Evolutionary conservation across 2,113 vertebrate genomes (phyloP).

Genomic region (Raja brachyura): DNA sequence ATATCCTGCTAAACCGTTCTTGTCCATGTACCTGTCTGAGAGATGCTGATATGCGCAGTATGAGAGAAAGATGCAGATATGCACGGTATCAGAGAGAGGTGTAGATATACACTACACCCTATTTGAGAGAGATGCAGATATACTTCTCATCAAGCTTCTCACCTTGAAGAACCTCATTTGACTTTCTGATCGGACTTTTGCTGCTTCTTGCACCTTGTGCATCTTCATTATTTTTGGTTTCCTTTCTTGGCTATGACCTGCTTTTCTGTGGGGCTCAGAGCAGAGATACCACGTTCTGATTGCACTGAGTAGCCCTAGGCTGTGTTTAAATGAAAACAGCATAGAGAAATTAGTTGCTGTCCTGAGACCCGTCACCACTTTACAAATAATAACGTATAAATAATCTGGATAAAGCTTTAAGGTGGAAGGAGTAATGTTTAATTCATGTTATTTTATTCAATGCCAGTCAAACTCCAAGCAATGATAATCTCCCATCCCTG

Average conservation of each 20-base stretch:
- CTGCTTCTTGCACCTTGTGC: background rate
- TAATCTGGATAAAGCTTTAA: background rate
- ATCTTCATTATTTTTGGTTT: background rate
- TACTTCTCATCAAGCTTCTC: background rate
- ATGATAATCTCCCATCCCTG: too few relatives aligned
- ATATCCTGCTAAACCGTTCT: too few relatives aligned
- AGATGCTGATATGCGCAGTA: too few relatives aligned
- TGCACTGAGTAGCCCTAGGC: background rate
- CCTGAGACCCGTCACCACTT: background rate
- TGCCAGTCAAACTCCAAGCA: background rate
- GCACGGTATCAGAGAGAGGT: too few relatives aligned
- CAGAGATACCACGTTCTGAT: background rate
- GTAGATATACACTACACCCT: too few relatives aligned
- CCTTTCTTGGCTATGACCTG: background rate
- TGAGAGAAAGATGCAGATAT: too few relatives aligned
- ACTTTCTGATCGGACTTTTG: background rate
- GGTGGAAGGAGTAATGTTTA: background rate
- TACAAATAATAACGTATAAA: background rate
- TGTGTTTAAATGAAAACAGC: background rate
- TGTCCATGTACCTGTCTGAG: too few relatives aligned
- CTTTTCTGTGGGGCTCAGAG: background rate
- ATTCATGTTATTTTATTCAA: background rate
- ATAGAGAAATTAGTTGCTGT: background rate
- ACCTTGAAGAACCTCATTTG: background rate
- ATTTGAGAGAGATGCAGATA: too few relatives aligned